Evolutionary conservation across 2,888 invertebrate species (phyloP).

Genomic region (Eudemis profundana): DNA sequence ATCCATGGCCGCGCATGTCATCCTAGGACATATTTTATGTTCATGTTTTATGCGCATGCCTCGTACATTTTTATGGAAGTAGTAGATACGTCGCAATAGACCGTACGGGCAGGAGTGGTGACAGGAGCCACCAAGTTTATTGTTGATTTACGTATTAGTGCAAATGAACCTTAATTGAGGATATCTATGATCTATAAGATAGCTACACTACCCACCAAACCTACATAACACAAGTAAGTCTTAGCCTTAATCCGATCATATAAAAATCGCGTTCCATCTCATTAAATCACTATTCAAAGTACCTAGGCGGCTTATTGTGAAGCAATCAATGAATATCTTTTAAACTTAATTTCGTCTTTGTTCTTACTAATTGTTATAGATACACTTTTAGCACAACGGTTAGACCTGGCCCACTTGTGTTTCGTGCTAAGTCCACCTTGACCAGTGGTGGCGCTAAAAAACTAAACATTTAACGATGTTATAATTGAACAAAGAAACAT

Average conservation of each 20-base stretch:
- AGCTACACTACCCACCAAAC: neutral
- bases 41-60: constrained; percentile 37
- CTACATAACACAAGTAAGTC: constrained; percentile 25
- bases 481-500: too few species aligned
- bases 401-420: constrained; percentile 32
- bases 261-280: neutral
- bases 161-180: neutral
- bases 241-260: neutral
- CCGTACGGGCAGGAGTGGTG: constrained; percentile 43
- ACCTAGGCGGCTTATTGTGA: neutral
- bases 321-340: neutral
- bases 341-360: neutral
- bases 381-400: neutral
- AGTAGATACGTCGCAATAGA: constrained; percentile 31
- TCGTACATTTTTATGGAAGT: constrained; percentile 24
- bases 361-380: constrained; percentile 3
- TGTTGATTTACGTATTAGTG: constrained; percentile 39
- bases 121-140: constrained; percentile 40
- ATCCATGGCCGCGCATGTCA: constrained; percentile 34
- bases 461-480: too few species aligned
- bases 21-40: too few species aligned
- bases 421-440: constrained; percentile 38
- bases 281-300: neutral
- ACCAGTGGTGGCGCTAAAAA: too few species aligned
- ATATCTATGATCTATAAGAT: neutral